These are phyloP conservation scores for Scaptodrosophila latifasciaeformis DNA, from an alignment of 2,888 invertebrate genomes.

Conservation along the genomic window DNA sequence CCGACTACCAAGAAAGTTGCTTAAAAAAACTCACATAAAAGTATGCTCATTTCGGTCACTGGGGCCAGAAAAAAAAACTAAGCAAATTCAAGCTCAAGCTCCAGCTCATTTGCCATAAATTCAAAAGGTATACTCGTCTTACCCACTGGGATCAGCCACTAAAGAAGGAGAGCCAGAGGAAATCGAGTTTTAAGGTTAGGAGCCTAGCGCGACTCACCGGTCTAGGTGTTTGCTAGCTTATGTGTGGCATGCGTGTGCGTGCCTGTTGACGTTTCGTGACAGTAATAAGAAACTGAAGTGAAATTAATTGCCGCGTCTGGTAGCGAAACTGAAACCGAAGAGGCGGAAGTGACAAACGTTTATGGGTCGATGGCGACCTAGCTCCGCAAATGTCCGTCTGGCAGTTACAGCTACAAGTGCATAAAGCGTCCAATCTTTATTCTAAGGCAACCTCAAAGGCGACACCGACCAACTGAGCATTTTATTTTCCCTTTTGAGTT, in stretches of 20 bases:
- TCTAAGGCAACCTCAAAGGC: constrained; percentile 7
- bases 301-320: constrained; percentile 60
- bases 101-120: constrained; percentile 49
- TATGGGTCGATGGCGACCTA: background rate
- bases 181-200: too few species aligned
- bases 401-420: too few species aligned
- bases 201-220: too few species aligned
- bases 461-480: constrained; percentile 9
- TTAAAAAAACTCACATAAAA: constrained; percentile 37
- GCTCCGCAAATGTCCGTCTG: too few species aligned
- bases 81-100: constrained; percentile 18
- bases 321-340: constrained; percentile 29
- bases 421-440: too few species aligned
- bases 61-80: constrained; percentile 32
- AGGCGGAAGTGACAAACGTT: constrained; percentile 33
- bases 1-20: constrained; percentile 40
- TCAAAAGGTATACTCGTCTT: constrained; percentile 18
- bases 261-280: constrained; percentile 56
- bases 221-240: background rate
- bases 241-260: constrained; percentile 47
- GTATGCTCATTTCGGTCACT: constrained; percentile 29
- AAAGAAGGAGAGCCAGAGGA: too few species aligned
- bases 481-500: constrained; percentile 7
- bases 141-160: too few species aligned
- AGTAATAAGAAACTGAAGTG: constrained; percentile 57